A percentile compares a stretch with the other conserved stretches of the same genome.
phyloP scores from a whole-genome alignment of 2,888 invertebrate species.

The Agelastica alni region DNA sequence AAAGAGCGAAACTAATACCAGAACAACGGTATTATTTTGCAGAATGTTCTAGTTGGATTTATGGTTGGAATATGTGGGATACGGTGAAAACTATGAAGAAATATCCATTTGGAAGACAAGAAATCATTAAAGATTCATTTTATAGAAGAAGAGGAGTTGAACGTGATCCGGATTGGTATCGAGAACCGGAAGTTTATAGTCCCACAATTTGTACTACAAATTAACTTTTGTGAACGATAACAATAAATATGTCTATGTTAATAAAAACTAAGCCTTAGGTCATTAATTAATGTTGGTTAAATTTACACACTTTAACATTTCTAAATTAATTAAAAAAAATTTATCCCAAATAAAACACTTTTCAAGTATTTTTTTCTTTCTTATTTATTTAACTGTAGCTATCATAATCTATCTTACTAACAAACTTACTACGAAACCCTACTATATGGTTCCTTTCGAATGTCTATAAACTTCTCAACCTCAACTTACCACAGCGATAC shows the following conservation, averaged over 20 bases:
- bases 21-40: constrained; percentile 64
- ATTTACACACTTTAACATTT: no score
- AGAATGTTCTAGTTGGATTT: constrained; percentile 59
- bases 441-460: no score
- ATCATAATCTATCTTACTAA: no score
- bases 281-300: no score
- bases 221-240: neutral
- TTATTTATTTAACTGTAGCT: no score
- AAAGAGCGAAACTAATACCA: constrained; percentile 59
- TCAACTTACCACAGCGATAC: no score
- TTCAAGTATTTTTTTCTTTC: no score
- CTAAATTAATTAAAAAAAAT: no score
- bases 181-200: constrained; percentile 56
- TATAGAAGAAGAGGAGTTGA: constrained; percentile 62
- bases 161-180: constrained; percentile 63
- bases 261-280: no score
- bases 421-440: no score
- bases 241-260: neutral
- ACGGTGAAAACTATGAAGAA: constrained; percentile 42
- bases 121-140: constrained; percentile 62
- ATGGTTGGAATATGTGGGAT: constrained; percentile 66
- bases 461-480: no score
- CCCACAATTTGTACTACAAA: constrained; percentile 48
- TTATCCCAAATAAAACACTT: no score
- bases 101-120: constrained; percentile 59